Evolutionary conservation across 2,113 vertebrate species (phyloP).

Genomic region (Neofelis nebulosa): DNA sequence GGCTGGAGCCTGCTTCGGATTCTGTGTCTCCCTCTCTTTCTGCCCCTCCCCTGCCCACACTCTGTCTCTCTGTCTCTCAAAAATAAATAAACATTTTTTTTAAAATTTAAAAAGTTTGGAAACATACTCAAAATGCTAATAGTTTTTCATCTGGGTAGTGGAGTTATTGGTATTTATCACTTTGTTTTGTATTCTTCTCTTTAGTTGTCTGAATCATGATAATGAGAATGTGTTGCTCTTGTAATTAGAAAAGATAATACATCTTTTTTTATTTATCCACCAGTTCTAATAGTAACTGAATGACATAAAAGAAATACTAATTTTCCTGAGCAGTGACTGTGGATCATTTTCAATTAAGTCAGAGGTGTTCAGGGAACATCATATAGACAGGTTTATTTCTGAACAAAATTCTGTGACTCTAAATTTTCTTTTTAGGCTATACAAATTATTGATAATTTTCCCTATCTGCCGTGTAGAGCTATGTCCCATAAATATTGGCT

Average conservation of each 20-base stretch:
- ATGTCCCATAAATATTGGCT: slow-evolving; percentile 44
- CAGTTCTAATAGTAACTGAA: not conserved
- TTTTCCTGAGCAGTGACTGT: not conserved
- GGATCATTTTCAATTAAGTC: slow-evolving; percentile 8
- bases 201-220: not conserved
- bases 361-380: not conserved
- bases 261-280: not conserved
- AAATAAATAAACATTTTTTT: too few species aligned
- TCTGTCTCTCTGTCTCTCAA: too few species aligned
- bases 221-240: not conserved
- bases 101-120: not conserved
- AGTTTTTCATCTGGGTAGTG: not conserved
- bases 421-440: slow-evolving; percentile 19
- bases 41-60: too few species aligned
- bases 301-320: not conserved
- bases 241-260: slow-evolving; percentile 18
- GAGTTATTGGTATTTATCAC: not conserved
- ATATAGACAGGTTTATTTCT: not conserved
- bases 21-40: too few species aligned
- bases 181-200: not conserved
- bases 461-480: slow-evolving; percentile 54
- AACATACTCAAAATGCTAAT: not conserved
- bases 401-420: not conserved
- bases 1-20: too few species aligned
- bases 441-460: slow-evolving; percentile 50